Evolutionary conservation across 53 echinoderm and acorn worm genomes (phyloP), one percentile per base, ranked within the genome.

Genomic region (Patiria pectinifera): DNA sequence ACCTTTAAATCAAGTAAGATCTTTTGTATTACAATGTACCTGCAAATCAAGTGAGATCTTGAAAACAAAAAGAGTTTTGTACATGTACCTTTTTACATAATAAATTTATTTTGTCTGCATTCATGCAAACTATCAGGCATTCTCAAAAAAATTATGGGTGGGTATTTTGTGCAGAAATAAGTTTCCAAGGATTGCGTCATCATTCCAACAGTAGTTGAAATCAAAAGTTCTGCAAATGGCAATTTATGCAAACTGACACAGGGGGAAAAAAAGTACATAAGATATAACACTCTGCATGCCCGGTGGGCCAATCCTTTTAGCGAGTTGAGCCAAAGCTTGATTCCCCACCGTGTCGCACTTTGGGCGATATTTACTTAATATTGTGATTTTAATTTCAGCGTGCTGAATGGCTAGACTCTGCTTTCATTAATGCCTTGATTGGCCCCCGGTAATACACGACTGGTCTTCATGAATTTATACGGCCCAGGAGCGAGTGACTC

Each of bases 381-480:
- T 35, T 23, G 80, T 63, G 48, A 81, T 81, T 90, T 80, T 81
- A 80, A 80, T 90, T 69, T 90, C 69, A 80, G 80, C 22, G 81
- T 46, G 12, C 35, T 90, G 82, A 90, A 46, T 45, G 16, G 81
- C 59, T 12, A 60, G 21, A 72, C 87, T 76, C 4, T 59, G 48
- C 24, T 78, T 78, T 87, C 58, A 87, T 77, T 76, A 77, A 87
- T 78, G 59, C 35, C 43, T 90, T 70, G 81, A 90, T 80, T 47
- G 69, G 80, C 90, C 70, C 66, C 80, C 45, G 81, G 90, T 80
- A 62, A 80, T 62, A 90, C 90, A 90, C 90, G 90, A 80, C 48
- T 90, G 81, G 90, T 80, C 61, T 58, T 90, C 69, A 62, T 90
- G 48, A 62, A 81, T 35, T 35, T 35, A 35, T 61, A 90, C 4